Evolutionary conservation across 2,797 vertebrate genomes (phyloP).

Genomic region (Bovichtus diacanthus): DNA sequence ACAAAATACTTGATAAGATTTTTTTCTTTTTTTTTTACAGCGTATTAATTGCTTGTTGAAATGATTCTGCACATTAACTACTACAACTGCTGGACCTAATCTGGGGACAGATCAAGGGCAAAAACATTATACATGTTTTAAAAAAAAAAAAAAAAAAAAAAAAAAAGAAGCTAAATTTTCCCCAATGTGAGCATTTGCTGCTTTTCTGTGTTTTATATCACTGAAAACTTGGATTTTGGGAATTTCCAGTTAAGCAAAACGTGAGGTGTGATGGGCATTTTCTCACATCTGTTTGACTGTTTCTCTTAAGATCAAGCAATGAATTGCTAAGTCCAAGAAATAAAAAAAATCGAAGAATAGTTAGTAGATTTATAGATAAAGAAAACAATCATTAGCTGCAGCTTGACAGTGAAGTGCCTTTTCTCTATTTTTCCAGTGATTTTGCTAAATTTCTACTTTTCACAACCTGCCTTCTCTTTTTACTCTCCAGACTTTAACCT

Average conservation of each 20-base stretch:
- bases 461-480: neutral
- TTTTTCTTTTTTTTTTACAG: neutral
- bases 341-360: neutral
- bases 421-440: neutral
- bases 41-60: neutral
- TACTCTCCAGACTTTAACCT: neutral
- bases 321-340: neutral
- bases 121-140: too few species aligned
- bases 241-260: too few species aligned
- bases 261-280: neutral
- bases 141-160: too few species aligned
- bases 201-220: neutral
- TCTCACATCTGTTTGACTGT: neutral
- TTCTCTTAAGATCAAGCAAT: neutral
- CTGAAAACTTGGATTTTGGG: neutral
- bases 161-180: too few species aligned
- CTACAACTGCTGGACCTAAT: neutral
- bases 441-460: neutral
- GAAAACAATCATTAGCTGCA: conserved; percentile 26
- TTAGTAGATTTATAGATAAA: neutral
- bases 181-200: neutral
- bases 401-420: neutral
- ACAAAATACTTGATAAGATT: too few species aligned
- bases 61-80: neutral
- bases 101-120: too few species aligned